A percentile compares a stretch with the other conserved stretches of the same genome.
phyloP scores from a whole-genome alignment of 2,113 vertebrate species.

The Egretta garzetta region DNA sequence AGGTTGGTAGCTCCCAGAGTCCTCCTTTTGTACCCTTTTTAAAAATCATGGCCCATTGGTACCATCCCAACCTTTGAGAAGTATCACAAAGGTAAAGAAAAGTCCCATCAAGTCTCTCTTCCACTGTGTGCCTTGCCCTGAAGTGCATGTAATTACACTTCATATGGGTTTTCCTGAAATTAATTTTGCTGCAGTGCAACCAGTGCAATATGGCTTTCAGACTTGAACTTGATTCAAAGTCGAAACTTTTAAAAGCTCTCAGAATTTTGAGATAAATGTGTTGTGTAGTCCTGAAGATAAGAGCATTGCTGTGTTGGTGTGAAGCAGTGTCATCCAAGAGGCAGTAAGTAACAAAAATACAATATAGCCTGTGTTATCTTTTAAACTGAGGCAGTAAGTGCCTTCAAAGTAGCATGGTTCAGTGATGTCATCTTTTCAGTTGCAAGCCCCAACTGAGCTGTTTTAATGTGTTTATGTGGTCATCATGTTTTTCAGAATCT shows the following conservation, averaged over 20 bases:
- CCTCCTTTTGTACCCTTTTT: background rate
- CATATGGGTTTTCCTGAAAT: background rate
- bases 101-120: fast-evolving
- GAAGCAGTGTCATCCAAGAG: background rate
- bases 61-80: background rate
- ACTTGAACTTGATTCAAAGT: background rate
- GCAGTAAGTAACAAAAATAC: background rate
- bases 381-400: background rate
- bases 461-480: background rate
- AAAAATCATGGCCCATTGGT: fast-evolving
- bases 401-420: background rate
- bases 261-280: background rate
- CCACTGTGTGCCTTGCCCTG: background rate
- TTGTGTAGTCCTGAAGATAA: background rate
- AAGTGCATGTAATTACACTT: background rate
- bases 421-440: background rate
- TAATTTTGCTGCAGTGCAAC: background rate
- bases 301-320: background rate
- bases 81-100: background rate
- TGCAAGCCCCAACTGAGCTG: fast-evolving
- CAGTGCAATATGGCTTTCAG: background rate
- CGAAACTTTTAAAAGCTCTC: background rate
- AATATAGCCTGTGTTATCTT: background rate
- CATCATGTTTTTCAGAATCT: background rate
- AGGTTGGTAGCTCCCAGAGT: background rate